Base-by-base conservation (phyloP, 2,113 vertebrate species). In the Seriola aureovittata region DNA sequence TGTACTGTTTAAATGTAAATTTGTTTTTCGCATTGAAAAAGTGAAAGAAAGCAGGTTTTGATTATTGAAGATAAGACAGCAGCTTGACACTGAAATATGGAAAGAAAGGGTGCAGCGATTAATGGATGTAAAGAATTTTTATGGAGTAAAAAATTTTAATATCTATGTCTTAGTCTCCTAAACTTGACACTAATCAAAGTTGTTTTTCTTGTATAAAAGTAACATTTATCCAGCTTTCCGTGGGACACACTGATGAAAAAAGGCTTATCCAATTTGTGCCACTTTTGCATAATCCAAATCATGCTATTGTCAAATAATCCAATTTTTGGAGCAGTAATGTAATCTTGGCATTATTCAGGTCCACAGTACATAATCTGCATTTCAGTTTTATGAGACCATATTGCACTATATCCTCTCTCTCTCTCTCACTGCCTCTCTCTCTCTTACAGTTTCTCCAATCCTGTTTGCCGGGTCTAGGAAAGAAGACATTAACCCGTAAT, bases 401-500 rank as follows among this genome's bases (percentile, higher is more conserved):
- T 84, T 75, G 62, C 52, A n/a, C 50, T 42, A 36, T 54, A 73
- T 71, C 57, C 66, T 58, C 55, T 52, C 40, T 57, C 19, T 59
- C 17, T 42, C n/a, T 50, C 46, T 60, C 40, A 69, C 62, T 65
- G 40, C 8, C 48, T 64, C 46, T 46, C 54, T 70, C 60, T 71
- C 44, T 67, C 59, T 82, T 25, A 23, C 66, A 54, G 57, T 62
- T 75, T 25, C 54, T 77, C 50, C 19, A 8, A 75, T 57, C 69
- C 12, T 11, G n/a, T 66, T 62, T 74, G 23, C 72, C 14, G 8
- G 57, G 54, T 84, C 16, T 64, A n/a, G 19, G 32, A 80, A 75
- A 29, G 73, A 77, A 82, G 77, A 67, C 66, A 83, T 93, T 90
- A 91, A 91, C 88, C 90, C 81, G 48, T 78, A 85, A 88, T 89